Evolutionary conservation across 2,888 invertebrate genomes (phyloP).

Genomic region (Spisula subtruncata): DNA sequence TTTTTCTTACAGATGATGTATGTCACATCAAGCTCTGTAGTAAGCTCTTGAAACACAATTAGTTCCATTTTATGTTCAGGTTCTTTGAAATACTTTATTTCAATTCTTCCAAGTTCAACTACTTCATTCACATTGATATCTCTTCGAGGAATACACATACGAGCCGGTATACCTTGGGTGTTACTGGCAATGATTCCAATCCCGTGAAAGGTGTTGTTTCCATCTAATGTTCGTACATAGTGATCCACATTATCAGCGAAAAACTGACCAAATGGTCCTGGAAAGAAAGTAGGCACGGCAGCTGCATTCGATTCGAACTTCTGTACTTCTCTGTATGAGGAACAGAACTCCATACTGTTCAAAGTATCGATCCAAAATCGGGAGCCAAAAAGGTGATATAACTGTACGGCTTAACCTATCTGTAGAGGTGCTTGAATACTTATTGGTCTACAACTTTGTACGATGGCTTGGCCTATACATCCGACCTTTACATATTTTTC

Average conservation of each 20-base stretch:
- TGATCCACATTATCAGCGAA: slow-evolving; percentile 79
- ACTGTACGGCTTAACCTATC: slow-evolving; percentile 68
- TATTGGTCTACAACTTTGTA: slow-evolving; percentile 66
- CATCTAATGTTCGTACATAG: slow-evolving; percentile 74
- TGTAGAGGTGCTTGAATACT: slow-evolving; percentile 68
- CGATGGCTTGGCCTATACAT: slow-evolving; percentile 70
- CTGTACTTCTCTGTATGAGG: slow-evolving; percentile 69
- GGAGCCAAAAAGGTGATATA: slow-evolving; percentile 69
- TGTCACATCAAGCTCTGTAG: slow-evolving; percentile 9
- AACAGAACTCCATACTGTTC: slow-evolving; percentile 68
- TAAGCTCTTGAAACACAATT: slow-evolving; percentile 2
- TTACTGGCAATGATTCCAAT: slow-evolving; percentile 75
- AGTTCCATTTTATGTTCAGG: background rate
- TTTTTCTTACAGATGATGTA: background rate
- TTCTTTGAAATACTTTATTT: slow-evolving; percentile 41
- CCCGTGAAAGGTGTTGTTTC: slow-evolving; percentile 74
- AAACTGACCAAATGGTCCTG: slow-evolving; percentile 65
- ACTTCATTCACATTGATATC: slow-evolving; percentile 32
- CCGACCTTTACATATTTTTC: slow-evolving; percentile 60
- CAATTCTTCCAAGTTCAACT: slow-evolving; percentile 29
- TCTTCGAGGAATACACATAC: slow-evolving; percentile 34
- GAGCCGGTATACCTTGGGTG: slow-evolving; percentile 62
- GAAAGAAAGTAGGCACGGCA: background rate
- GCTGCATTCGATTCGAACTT: slow-evolving; percentile 72
- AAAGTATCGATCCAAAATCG: slow-evolving; percentile 73